Base-by-base conservation (phyloP, 2,797 vertebrate genomes). In the Anguilla marmorata region DNA sequence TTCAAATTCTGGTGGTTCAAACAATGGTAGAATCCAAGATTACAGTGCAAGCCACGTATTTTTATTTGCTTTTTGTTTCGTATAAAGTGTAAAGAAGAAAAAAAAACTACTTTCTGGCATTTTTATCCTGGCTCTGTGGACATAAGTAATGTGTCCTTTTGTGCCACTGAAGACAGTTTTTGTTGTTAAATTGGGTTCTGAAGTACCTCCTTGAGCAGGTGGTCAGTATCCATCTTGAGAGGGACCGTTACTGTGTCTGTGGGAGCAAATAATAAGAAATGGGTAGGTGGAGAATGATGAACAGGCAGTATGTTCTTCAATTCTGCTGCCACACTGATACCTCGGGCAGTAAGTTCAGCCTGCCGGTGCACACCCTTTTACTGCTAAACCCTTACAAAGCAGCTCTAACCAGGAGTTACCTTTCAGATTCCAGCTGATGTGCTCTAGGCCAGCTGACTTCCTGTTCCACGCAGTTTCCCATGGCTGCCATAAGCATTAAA, bases 1-100 rank as follows among this genome's bases (percentile, higher is more conserved):
- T 66, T 66, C 24, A 92, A 94, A 95, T 94, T 83, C 92, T 76
- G 94, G 94, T 93, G 92, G 97, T 98, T 98, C 96, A 97, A 97
- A 97, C 97, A 98, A 96, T 97, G 97, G 97, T 98, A 97, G 37
- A 79, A 37, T 54, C 85, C 66, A n/a, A 86, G 85, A 37, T 45
- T 50, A 69, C 69, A 86, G 86, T 52, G 58, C 0, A 4, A 41
- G 84, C 79, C 63, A 1, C 66, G 11, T 30, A 45, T 80, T 50
- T 50, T 14, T 56, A 41, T 41, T 8, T 76, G n/a, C 12, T 80
- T 86, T 33, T 7, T 90, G 72, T 80, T 90, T 89, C 90, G 89
- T 88, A 90, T 86, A 66, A 89, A 90, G 84, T 92, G 89, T 83
- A 87, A 76, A 76, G 33, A 19, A 27, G 74, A 11, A 74, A 74